phyloP scores from a whole-genome alignment of 37 sponge, comb jelly and placozoan genomes.

The Hormiphora californensis region DNA sequence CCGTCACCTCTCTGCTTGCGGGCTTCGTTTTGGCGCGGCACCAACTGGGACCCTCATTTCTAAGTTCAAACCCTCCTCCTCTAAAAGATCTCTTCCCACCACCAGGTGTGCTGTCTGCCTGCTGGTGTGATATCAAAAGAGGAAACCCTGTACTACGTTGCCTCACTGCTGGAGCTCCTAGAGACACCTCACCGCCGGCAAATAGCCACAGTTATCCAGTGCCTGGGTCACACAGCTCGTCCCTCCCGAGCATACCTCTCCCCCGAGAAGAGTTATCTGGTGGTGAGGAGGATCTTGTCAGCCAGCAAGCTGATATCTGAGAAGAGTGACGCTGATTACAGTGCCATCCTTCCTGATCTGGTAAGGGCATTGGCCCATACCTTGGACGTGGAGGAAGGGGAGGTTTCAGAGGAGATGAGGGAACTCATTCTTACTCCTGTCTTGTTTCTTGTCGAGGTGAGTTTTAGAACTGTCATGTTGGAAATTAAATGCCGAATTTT shows the following conservation, averaged over 20 bases:
- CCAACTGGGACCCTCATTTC: too few species aligned
- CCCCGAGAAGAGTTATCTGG: not conserved
- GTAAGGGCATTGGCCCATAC: conserved; percentile 19
- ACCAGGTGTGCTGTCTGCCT: too few species aligned
- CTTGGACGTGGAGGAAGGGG: not conserved
- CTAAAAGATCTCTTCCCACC: too few species aligned
- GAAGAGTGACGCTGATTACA: conserved; percentile 50
- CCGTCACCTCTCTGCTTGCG: too few species aligned
- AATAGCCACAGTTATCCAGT: conserved; percentile 33
- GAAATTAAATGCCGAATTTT: too few species aligned
- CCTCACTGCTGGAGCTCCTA: not conserved
- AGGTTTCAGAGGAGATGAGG: conserved; percentile 8
- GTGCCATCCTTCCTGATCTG: conserved; percentile 15
- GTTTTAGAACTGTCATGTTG: too few species aligned
- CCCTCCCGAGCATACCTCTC: not conserved
- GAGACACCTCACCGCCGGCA: not conserved
- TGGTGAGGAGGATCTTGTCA: conserved; percentile 25
- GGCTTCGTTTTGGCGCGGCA: too few species aligned
- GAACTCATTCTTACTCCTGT: not conserved
- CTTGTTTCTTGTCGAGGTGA: conserved; percentile 35
- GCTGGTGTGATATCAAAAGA: not conserved
- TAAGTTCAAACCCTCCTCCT: too few species aligned
- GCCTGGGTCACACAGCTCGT: conserved; percentile 14
- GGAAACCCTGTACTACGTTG: conserved; percentile 20
- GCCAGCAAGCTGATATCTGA: too few species aligned